Percentiles rank a stretch among this genome's conserved stretches.
These are phyloP conservation scores for Epistrophella euchroma DNA, from an alignment of 2,888 invertebrate genomes.

Conservation along the genomic window DNA sequence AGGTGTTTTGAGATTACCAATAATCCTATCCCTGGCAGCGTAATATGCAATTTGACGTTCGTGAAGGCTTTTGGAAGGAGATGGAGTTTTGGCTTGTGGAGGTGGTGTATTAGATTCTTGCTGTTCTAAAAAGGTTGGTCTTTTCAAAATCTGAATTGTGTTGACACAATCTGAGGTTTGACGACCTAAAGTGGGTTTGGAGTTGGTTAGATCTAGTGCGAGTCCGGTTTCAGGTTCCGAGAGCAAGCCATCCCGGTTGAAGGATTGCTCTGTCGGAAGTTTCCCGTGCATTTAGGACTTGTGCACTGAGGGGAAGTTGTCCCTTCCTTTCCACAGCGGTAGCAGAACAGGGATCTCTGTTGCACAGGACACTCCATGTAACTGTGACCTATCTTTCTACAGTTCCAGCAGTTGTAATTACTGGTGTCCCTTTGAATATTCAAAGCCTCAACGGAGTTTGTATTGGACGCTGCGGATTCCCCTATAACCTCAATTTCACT, in stretches of 20 bases:
- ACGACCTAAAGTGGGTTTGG: too few species aligned
- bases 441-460: background rate
- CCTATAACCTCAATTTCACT: background rate
- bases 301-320: background rate
- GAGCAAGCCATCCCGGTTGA: constrained; percentile 4
- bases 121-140: too few species aligned
- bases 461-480: background rate
- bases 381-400: background rate
- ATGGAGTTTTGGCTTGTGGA: too few species aligned
- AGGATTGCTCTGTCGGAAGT: background rate
- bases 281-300: background rate
- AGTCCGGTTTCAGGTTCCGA: background rate
- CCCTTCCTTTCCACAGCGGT: background rate
- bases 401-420: background rate
- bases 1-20: too few species aligned
- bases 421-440: background rate
- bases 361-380: background rate
- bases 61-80: too few species aligned
- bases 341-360: background rate
- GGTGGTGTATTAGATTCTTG: too few species aligned
- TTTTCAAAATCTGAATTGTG: too few species aligned
- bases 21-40: too few species aligned
- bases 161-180: too few species aligned
- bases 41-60: too few species aligned
- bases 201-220: too few species aligned